Evolutionary conservation across 2,888 invertebrate genomes (phyloP).

Genomic region (Latrodectus hesperus): DNA sequence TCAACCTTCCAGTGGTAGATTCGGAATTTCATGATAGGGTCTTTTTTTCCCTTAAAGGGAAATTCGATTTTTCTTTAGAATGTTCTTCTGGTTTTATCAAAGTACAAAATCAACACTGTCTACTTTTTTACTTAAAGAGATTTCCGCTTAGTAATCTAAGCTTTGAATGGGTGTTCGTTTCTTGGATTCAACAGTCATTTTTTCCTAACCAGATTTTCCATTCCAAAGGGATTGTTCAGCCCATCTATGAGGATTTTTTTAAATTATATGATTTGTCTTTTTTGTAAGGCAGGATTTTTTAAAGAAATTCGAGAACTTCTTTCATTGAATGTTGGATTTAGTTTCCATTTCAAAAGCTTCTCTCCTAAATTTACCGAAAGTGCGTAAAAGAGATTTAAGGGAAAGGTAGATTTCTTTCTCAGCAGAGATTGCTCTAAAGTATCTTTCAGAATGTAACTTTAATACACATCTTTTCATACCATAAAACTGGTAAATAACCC

Average conservation of each 20-base stretch:
- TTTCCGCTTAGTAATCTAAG: background rate
- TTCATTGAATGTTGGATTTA: background rate
- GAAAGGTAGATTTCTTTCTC: no score
- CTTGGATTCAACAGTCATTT: background rate
- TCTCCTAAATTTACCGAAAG: no score
- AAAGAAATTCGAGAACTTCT: background rate
- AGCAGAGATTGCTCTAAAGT: no score
- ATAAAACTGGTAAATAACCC: no score
- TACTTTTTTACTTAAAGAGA: background rate
- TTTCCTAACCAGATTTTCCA: background rate
- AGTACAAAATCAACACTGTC: background rate
- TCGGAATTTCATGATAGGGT: no score
- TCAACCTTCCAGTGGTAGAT: no score
- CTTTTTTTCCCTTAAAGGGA: background rate
- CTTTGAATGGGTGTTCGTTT: background rate
- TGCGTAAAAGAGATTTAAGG: no score
- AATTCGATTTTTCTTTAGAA: background rate
- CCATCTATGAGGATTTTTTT: conserved; percentile 15
- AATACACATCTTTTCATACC: no score
- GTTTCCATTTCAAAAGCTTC: background rate
- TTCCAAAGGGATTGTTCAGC: conserved; percentile 23
- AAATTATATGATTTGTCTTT: conserved; percentile 38
- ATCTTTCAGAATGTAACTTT: no score
- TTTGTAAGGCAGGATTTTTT: background rate
- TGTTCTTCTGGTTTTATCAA: background rate